Evolutionary conservation across 2,113 vertebrate genomes (phyloP).

Genomic region (Piprites chloris): DNA sequence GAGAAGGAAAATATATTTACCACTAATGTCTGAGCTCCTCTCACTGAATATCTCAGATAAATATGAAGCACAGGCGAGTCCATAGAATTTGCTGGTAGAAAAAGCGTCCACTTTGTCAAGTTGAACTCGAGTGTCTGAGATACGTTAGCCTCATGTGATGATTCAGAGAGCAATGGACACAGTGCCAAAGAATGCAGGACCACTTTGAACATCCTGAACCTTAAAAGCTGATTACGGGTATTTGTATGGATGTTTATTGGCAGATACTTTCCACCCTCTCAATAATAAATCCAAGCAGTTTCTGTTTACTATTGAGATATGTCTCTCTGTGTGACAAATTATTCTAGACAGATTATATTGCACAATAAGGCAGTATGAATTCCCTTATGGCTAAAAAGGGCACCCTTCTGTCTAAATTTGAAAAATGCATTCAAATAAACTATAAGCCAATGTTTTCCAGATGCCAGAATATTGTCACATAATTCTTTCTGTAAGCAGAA

Average conservation of each 20-base stretch:
- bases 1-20: background rate
- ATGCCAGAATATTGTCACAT: constrained; percentile 36
- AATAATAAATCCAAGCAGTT: constrained; percentile 24
- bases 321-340: constrained; percentile 29
- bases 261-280: background rate
- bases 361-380: constrained; percentile 33
- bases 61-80: background rate
- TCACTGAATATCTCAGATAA: background rate
- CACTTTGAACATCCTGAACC: background rate
- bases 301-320: constrained; percentile 16
- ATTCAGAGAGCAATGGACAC: background rate
- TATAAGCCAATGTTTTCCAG: constrained; percentile 50
- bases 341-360: constrained; percentile 39
- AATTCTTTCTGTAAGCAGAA: constrained; percentile 40
- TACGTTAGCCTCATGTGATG: background rate
- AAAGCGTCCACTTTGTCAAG: background rate
- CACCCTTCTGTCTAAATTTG: constrained; percentile 39
- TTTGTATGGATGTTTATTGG: background rate
- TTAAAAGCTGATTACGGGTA: background rate
- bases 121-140: background rate
- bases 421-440: constrained; percentile 57
- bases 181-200: background rate
- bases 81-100: background rate
- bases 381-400: constrained; percentile 45
- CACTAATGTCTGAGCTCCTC: background rate